These are phyloP conservation scores for Plestiodon gilberti DNA, from an alignment of 2,113 vertebrate genomes.

Conservation along the genomic window DNA sequence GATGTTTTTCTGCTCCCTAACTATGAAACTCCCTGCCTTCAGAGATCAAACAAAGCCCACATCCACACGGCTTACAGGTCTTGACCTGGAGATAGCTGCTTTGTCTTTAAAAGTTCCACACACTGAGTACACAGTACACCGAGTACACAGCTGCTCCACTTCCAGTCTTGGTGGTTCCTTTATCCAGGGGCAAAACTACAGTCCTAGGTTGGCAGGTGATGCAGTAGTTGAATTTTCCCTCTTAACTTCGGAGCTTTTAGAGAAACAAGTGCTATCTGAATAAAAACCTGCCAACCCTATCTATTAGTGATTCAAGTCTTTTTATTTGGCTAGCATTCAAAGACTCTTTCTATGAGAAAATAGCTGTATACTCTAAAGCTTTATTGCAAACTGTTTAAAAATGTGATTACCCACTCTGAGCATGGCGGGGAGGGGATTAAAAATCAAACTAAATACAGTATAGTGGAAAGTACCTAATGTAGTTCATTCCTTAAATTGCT, in stretches of 20 bases:
- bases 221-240: background rate
- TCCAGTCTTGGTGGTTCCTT: background rate
- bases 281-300: background rate
- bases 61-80: background rate
- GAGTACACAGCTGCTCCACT: background rate
- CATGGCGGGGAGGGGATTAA: background rate
- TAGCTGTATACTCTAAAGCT: background rate
- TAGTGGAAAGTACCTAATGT: background rate
- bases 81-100: background rate
- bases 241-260: background rate
- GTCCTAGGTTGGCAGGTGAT: background rate
- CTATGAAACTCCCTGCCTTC: background rate
- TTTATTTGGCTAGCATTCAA: background rate
- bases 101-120: background rate
- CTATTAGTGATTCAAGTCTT: too few species aligned
- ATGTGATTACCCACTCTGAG: background rate
- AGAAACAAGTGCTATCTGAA: too few species aligned
- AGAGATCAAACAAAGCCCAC: background rate
- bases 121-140: background rate
- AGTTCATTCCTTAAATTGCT: background rate
- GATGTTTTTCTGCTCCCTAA: background rate
- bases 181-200: background rate
- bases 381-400: background rate
- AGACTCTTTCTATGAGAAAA: background rate
- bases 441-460: background rate